Base-by-base conservation (phyloP, 92 coral and sea anemone species). In the Pocillopora grandis region DNA sequence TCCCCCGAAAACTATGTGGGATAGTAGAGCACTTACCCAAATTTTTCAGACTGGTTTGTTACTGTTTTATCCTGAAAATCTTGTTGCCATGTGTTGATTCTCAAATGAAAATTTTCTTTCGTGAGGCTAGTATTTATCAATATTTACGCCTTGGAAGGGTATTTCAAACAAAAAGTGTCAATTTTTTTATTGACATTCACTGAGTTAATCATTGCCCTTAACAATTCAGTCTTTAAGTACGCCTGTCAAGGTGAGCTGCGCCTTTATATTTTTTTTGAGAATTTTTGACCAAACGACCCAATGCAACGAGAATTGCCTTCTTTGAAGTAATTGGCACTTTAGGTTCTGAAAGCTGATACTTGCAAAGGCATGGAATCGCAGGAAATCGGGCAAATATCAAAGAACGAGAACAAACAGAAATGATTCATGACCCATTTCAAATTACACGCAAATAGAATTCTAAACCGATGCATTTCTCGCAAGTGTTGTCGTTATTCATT, bases 81-180 rank as follows among this genome's bases (percentile, higher is more conserved):
- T 33, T 12, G 20, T 6, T 31, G 31, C 36, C 36, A 2, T 68
- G 12, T 68, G 19, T 23, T 27, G 2, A 14, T 70, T 14, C 19
- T 70, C 4, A 5, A n/a, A 17, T 33, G 10, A 20, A 1, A 31
- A 27, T 37, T 70, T 70, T 36, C 16, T 23, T 62, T 0, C 16
- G 12, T 33, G 9, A 82, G 33, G 36, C 0, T 27, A 23, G 35
- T 10, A 42, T 42, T 15, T 49, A 61, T 48, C 63, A 27, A 16
- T 61, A 67, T 82, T 72, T 74, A 60, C 27, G 7, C 23, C 52
- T 72, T 17, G 16, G 52, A 5, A 20, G 18, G 13, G 57, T 23
- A 63, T 33, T 73, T 62, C 72, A 82, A 48, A 82, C 79, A 73
- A 31, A 42, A n/a, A 20, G 62, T 73, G 79, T 72, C 72, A 74